Evolutionary conservation across 2,113 vertebrate genomes (phyloP).

Genomic region (Seriola aureovittata): DNA sequence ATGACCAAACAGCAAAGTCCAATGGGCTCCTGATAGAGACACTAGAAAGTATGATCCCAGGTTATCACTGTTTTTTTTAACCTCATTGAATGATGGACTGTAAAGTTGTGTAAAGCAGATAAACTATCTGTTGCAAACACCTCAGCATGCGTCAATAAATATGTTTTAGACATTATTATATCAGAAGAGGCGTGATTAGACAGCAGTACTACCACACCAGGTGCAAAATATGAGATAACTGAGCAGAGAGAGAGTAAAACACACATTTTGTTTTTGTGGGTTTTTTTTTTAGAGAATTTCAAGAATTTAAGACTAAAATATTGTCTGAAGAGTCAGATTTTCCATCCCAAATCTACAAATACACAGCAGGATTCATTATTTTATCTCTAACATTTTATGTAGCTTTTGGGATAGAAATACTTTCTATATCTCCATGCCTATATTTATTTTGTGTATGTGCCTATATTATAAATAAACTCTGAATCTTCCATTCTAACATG

Average conservation of each 20-base stretch:
- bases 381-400: too few relatives aligned
- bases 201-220: background rate
- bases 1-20: slow-evolving; percentile 66
- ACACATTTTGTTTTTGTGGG: too few relatives aligned
- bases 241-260: background rate
- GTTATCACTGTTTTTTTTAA: slow-evolving; percentile 59
- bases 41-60: slow-evolving; percentile 6
- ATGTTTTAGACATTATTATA: slow-evolving; percentile 6
- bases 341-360: too few relatives aligned
- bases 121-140: slow-evolving; percentile 30
- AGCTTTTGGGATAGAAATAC: background rate
- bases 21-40: slow-evolving; percentile 44
- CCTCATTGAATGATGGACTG: slow-evolving; percentile 7
- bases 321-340: background rate
- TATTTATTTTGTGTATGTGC: background rate
- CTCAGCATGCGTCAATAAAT: background rate
- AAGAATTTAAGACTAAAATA: background rate
- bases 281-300: background rate
- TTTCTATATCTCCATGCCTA: background rate
- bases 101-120: slow-evolving; percentile 58
- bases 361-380: too few relatives aligned
- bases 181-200: background rate
- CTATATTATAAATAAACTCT: background rate
- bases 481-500: background rate
- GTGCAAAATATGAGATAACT: background rate